These are phyloP conservation scores for Chrysopa pallens DNA, from an alignment of 1,140 invertebrate genomes.

Conservation along the genomic window DNA sequence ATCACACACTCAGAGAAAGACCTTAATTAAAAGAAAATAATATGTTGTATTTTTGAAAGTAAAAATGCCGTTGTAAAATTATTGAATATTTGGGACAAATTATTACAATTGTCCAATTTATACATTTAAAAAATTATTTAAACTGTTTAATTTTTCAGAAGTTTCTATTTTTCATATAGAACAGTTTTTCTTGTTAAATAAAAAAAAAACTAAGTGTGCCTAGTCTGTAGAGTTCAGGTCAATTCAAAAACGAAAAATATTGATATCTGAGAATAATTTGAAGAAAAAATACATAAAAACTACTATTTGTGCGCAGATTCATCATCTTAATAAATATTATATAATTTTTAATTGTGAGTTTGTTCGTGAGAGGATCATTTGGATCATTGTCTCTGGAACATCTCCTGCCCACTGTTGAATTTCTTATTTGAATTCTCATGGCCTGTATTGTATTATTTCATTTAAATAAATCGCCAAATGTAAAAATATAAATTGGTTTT, in stretches of 20 bases:
- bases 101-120: background rate
- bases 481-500: background rate
- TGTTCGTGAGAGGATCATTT: too few species aligned
- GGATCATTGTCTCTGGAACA: background rate
- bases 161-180: slow-evolving; percentile 25
- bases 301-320: too few species aligned
- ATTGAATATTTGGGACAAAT: slow-evolving; percentile 1
- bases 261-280: slow-evolving; percentile 3
- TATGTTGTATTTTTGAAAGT: slow-evolving; percentile 23
- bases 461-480: background rate
- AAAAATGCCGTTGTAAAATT: slow-evolving; percentile 18
- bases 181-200: slow-evolving; percentile 25
- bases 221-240: slow-evolving; percentile 26
- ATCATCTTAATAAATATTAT: too few species aligned
- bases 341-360: too few species aligned
- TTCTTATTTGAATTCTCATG: background rate
- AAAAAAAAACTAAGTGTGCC: slow-evolving; percentile 21
- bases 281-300: too few species aligned
- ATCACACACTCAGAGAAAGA: slow-evolving; percentile 21
- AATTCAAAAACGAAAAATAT: slow-evolving; percentile 20
- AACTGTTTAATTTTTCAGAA: slow-evolving; percentile 20
- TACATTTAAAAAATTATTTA: slow-evolving; percentile 15
- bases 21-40: slow-evolving; percentile 21
- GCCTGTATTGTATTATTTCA: background rate
- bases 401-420: background rate